Conservation (phyloP, 2,797 vertebrate species). For the Argya squamiceps region DNA sequence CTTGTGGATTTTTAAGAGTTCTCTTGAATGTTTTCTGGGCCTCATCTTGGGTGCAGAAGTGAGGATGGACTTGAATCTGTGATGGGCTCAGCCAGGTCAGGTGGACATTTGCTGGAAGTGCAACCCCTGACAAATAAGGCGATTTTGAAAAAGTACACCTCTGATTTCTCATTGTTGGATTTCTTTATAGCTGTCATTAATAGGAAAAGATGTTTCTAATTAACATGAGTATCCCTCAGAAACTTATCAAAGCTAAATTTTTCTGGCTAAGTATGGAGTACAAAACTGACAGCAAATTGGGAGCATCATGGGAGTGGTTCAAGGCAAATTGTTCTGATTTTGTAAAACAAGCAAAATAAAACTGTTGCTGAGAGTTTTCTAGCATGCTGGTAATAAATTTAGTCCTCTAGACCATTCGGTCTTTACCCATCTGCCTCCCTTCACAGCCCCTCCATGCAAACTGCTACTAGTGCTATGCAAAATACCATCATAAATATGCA, state of each 20-base stretch:
- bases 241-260: conserved; percentile 47
- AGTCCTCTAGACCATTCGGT: conserved; percentile 75
- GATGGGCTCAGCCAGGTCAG: conserved; percentile 30
- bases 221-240: conserved; percentile 67
- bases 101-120: neutral
- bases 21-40: conserved; percentile 31
- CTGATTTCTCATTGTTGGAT: neutral
- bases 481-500: conserved; percentile 88
- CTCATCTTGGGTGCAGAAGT: conserved; percentile 44
- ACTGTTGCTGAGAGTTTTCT: conserved; percentile 62
- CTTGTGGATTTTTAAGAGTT: conserved; percentile 54
- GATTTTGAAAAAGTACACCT: neutral
- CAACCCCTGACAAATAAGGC: neutral
- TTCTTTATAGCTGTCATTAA: neutral
- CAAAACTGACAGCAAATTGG: neutral
- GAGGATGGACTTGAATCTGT: conserved; percentile 56
- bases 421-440: neutral
- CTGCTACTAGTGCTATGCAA: conserved; percentile 84
- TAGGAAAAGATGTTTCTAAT: conserved; percentile 50
- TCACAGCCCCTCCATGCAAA: conserved; percentile 32
- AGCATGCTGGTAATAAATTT: conserved; percentile 75
- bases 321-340: conserved; percentile 40
- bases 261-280: neutral
- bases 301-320: neutral
- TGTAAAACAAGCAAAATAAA: conserved; percentile 65